Evolutionary conservation across 2,888 invertebrate genomes (phyloP).

Genomic region (Macaria liturata): DNA sequence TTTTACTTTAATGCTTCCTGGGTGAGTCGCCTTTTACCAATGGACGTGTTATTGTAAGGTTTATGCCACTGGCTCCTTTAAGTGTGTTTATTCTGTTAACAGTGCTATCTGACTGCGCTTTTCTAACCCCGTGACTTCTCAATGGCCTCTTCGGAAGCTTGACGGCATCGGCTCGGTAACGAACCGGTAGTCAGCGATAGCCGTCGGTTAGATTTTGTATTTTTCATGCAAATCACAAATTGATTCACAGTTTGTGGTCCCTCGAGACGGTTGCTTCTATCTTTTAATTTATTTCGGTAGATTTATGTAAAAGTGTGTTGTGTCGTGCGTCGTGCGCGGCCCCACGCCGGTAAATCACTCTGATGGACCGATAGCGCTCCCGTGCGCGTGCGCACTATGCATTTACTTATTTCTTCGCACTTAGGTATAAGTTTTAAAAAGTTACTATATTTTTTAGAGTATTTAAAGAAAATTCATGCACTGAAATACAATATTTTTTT

Average conservation of each 20-base stretch:
- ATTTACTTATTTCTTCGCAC: conserved; percentile 6
- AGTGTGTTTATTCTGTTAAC: conserved; percentile 5
- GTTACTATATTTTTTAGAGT: too few species aligned
- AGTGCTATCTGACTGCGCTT: conserved; percentile 2
- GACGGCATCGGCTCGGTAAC: not conserved
- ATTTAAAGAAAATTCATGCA: too few species aligned
- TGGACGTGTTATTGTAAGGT: conserved; percentile 46
- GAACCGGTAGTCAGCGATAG: conserved; percentile 4
- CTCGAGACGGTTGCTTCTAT: conserved; percentile 12
- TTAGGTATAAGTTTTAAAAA: conserved; percentile 6
- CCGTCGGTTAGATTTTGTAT: too few species aligned
- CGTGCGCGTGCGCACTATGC: conserved; percentile 46
- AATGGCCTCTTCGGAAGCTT: not conserved
- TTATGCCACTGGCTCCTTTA: conserved; percentile 41
- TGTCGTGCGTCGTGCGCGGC: conserved; percentile 56
- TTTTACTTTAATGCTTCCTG: conserved; percentile 68
- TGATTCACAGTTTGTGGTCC: conserved; percentile 21
- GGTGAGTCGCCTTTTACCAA: conserved; percentile 62
- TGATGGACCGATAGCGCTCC: conserved; percentile 72
- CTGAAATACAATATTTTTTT: too few species aligned
- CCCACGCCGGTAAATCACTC: conserved; percentile 64
- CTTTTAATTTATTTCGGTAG: conserved; percentile 27
- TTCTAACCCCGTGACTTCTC: not conserved
- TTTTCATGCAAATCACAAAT: conserved; percentile 23
- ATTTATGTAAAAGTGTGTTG: conserved; percentile 32